Evolutionary conservation across 2,797 vertebrate genomes (phyloP), one percentile per base, ranked within the genome.

Genomic region (Brotula barbata): DNA sequence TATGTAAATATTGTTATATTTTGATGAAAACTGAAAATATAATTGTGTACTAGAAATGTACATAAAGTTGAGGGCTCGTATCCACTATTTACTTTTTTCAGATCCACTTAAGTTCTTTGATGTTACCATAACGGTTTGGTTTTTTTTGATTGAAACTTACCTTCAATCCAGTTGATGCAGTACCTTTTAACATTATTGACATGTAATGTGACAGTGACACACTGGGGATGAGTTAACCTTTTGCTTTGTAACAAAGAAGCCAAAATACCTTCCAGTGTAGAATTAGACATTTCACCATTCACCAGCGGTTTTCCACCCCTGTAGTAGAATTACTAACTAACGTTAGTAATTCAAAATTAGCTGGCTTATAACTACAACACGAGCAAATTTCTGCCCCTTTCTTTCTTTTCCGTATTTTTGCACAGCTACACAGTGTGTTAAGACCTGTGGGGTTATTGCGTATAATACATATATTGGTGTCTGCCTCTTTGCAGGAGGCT

Each of bases 1-100:
- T 83, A 56, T 89, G 83, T 86, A 89, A 86, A 89, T 88, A 88
- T 70, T 71, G 73, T 71, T 81, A 57, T 75, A 54, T 86, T 79
- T 79, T 86, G 51, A 71, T 65, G 60, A 46, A 71, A 80, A 75
- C 45, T 63, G 6, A 62, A 74, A 73, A 23, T 74, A 48, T 73
- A 61, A 64, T 14, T 60, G 50, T 79, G 57, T 79, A 64, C 36
- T 73, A 41, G 68, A 51, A 42, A 44, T 52, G 56, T 44, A 78
- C 39, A 64, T 41, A 3, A 66, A 72, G 25, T 76, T 23, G 25
- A 64, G 58, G 66, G 58, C 80, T 72, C 75, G 34, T 68, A 50
- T 76, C 71, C 72, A 76, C 72, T 83, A 67, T 44, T 76, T 78
- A 76, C 72, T 83, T 64, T 44, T 76, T 78, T 54, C 31, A 52